phyloP scores from a whole-genome alignment of 2,888 invertebrate species.

The Meganola albula region DNA sequence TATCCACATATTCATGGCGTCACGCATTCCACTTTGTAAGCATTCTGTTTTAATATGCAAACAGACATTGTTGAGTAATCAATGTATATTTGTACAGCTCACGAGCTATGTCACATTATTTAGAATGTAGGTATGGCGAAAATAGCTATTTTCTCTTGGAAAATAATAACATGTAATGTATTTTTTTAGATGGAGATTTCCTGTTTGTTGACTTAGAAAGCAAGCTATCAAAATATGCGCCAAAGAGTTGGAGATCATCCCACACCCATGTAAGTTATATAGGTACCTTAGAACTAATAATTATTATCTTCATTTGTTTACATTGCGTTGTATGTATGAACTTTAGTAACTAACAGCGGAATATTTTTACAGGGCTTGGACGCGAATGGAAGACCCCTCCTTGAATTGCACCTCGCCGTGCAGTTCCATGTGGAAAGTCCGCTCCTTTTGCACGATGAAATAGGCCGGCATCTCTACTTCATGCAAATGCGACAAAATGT shows the following conservation, averaged over 20 bases:
- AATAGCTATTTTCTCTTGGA: too few species aligned
- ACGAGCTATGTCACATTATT: conserved; percentile 32
- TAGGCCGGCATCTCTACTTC: conserved; percentile 95
- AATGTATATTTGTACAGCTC: conserved; percentile 38
- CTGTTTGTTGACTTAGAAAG: conserved; percentile 96
- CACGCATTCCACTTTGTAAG: conserved; percentile 38
- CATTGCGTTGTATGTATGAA: conserved; percentile 1
- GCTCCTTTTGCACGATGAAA: conserved; percentile 91
- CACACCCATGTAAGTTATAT: conserved; percentile 87
- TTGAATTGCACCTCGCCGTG: conserved; percentile 93
- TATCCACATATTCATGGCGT: conserved; percentile 42
- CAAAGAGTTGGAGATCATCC: conserved; percentile 97
- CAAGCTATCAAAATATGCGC: conserved; percentile 97
- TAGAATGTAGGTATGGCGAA: too few species aligned
- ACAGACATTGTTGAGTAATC: conserved; percentile 46
- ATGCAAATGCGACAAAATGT: conserved; percentile 95
- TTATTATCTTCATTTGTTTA: conserved; percentile 4
- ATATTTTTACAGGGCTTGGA: conserved; percentile 84
- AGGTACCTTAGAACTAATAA: neutral
- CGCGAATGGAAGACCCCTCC: conserved; percentile 91
- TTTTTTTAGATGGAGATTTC: conserved; percentile 94
- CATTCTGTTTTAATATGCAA: conserved; percentile 41
- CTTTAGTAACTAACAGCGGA: neutral
- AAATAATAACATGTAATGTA: conserved; percentile 21
- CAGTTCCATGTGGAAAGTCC: conserved; percentile 97